Evolutionary conservation across 2,888 invertebrate species (phyloP), one percentile per base, ranked within the genome.

Genomic region (Plebejus anna): DNA sequence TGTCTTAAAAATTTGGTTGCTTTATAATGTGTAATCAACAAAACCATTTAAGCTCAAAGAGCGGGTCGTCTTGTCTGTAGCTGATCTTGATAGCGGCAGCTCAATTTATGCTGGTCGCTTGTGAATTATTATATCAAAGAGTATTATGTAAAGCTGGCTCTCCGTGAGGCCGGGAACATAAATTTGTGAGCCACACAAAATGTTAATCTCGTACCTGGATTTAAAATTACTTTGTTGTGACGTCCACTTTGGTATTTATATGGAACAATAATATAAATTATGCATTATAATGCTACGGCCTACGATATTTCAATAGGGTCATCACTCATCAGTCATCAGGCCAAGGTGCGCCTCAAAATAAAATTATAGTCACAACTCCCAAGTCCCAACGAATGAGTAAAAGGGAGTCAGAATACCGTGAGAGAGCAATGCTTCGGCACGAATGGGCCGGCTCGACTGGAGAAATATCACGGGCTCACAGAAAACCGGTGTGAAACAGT

Each of bases 151-250:
- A 66, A 66, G 66, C 66, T 66, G 66, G 66, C 66, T 66, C 66
- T 66, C 66, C 66, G 66, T 66, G 66, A 66, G 66, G 66, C 66
- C 66, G 66, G 66, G 66, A 66, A 66, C 66, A 66, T 66, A 66
- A 66, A 66, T 66, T 66, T 66, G 32, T 66, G 66, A 36, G 66
- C 66, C 66, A 66, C 66, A 66, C 66, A 66, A 66, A 66, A 66
- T 66, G 66, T 66, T 66, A 66, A 66, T 66, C 32, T 66, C 5
- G 32, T 66, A 66, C 66, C 32, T 66, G 66, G 66, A 66, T 66
- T 66, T 66, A 66, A 66, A 66, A 32, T 66, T 36, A 66, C 32
- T 66, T 36, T 66, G 66, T 16, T 66, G 28, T 66, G 32, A 66
- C 66, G 66, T 66, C 11, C 66, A 32, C 32, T 66, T 66, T 66